Evolutionary conservation across 2,888 invertebrate species (phyloP).

Genomic region (Dastarcus helophoroides): DNA sequence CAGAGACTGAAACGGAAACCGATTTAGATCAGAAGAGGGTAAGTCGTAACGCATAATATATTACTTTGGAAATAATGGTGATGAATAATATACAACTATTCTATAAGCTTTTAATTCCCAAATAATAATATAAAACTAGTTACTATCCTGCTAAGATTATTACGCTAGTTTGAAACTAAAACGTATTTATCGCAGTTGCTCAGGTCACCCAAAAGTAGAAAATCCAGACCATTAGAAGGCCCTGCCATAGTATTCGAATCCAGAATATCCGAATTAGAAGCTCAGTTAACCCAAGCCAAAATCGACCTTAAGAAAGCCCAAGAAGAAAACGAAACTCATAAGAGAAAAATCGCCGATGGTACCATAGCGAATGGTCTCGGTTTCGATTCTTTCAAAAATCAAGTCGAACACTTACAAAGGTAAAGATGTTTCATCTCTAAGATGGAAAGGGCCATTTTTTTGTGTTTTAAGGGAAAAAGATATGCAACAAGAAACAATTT

Average conservation of each 20-base stretch:
- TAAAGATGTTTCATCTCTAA: no score
- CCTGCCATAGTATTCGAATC: slow-evolving; percentile 77
- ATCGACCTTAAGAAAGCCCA: slow-evolving; percentile 65
- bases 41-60: slow-evolving; percentile 11
- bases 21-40: slow-evolving; percentile 18
- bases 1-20: slow-evolving; percentile 36
- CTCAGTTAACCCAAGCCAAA: slow-evolving; percentile 65
- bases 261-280: slow-evolving; percentile 72
- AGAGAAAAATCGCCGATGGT: slow-evolving; percentile 34
- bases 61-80: neutral
- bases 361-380: slow-evolving; percentile 43
- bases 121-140: no score
- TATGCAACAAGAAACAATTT: slow-evolving; percentile 54
- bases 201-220: slow-evolving; percentile 25
- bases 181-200: slow-evolving; percentile 12
- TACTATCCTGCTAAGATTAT: slow-evolving; percentile 1
- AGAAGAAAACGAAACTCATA: slow-evolving; percentile 48
- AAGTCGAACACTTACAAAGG: slow-evolving; percentile 61
- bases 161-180: neutral
- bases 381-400: slow-evolving; percentile 53
- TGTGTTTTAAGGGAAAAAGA: slow-evolving; percentile 47
- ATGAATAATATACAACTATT: neutral
- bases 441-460: no score
- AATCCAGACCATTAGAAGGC: slow-evolving; percentile 45
- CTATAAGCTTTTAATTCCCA: no score